A percentile compares a stretch with the other conserved stretches of the same genome.
Evolutionary conservation across 2,888 invertebrate genomes (phyloP).

Genomic region (Phanerotoma sp.): DNA sequence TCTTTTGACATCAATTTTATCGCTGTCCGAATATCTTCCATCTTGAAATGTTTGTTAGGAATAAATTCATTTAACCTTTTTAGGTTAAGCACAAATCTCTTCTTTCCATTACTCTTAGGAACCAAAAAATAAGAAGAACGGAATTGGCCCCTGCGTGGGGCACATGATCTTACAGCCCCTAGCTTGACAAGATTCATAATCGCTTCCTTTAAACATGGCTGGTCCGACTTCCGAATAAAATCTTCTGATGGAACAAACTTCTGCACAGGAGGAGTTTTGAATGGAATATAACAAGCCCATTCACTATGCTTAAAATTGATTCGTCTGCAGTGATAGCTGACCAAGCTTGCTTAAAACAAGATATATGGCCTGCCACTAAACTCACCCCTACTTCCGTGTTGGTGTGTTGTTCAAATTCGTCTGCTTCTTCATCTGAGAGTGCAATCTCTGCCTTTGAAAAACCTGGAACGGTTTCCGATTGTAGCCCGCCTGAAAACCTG

Average conservation of each 20-base stretch:
- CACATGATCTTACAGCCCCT: constrained; percentile 13
- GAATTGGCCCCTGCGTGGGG: too few relatives aligned
- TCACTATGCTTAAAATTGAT: constrained; percentile 13
- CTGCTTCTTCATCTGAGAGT: not conserved
- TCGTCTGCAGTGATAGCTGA: not conserved
- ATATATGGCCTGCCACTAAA: not conserved
- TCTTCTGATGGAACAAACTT: not conserved
- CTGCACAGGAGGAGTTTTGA: constrained; percentile 1
- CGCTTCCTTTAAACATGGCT: not conserved
- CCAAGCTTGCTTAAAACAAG: not conserved
- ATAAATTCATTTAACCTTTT: constrained; percentile 31
- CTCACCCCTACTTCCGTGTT: not conserved
- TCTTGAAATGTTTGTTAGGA: constrained; percentile 30
- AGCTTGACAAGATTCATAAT: constrained; percentile 7
- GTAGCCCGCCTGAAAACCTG: not conserved
- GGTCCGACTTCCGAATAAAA: constrained; percentile 3
- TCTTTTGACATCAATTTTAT: constrained; percentile 23
- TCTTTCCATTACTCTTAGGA: constrained; percentile 19
- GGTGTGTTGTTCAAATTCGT: too few relatives aligned
- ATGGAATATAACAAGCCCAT: constrained; percentile 15
- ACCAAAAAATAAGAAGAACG: too few relatives aligned
- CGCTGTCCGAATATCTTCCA: constrained; percentile 32
- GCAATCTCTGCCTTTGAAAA: not conserved
- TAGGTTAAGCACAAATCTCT: constrained; percentile 28
- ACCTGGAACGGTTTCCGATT: not conserved